phyloP scores from a whole-genome alignment of 2,888 invertebrate genomes.

The Penaeus monodon region DNA sequence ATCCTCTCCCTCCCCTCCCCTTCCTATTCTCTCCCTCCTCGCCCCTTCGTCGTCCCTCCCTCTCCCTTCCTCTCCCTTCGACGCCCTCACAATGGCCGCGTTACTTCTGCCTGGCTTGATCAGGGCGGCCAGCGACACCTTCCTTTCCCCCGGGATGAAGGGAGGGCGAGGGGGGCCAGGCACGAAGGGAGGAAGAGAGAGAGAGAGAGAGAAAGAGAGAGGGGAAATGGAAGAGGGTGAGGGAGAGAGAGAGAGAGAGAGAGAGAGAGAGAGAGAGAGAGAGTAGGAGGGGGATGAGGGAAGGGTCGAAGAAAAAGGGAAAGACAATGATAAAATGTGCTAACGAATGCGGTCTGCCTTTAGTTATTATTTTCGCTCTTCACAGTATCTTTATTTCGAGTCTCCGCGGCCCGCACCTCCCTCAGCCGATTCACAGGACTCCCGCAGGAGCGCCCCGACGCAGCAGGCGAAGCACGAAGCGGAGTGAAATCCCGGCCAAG shows the following conservation, averaged over 20 bases:
- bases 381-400: no score
- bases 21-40: conserved; percentile 4
- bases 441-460: background rate
- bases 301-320: background rate
- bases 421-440: no score
- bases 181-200: no score
- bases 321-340: no score
- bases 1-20: background rate
- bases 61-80: conserved; percentile 14
- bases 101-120: conserved; percentile 36
- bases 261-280: no score
- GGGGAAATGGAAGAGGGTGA: no score
- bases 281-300: background rate
- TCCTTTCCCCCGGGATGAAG: no score
- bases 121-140: background rate
- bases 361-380: background rate
- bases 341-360: background rate
- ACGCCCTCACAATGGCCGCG: conserved; percentile 32
- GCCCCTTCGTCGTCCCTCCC: conserved; percentile 10
- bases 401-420: no score
- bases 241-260: no score
- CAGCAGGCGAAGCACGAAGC: conserved; percentile 2
- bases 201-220: no score
- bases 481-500: conserved; percentile 18
- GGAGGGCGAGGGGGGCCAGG: no score